Percentiles rank a stretch among this genome's conserved stretches.
phyloP scores from a whole-genome alignment of 2,113 vertebrate genomes.

The Ciconia maguari region DNA sequence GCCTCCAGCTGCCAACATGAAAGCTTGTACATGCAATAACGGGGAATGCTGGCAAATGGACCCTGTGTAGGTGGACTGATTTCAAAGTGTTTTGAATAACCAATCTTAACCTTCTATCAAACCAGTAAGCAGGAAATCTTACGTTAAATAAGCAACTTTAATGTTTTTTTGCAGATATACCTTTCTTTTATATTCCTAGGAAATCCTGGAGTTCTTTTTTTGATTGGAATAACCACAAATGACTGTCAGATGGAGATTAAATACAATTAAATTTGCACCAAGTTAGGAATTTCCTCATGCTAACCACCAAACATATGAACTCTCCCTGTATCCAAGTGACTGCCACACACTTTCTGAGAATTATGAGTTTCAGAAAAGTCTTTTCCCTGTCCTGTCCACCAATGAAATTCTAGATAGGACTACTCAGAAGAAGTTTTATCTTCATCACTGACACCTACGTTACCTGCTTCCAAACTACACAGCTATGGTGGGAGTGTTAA shows the following conservation, averaged over 20 bases:
- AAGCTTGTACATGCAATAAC: background rate
- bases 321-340: background rate
- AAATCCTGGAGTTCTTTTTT: background rate
- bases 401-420: background rate
- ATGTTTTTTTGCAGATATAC: background rate
- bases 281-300: background rate
- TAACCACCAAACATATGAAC: background rate
- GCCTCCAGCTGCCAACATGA: background rate
- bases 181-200: background rate
- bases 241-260: background rate
- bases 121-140: background rate
- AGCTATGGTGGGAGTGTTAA: fast-evolving
- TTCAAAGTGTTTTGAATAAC: background rate
- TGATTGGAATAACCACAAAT: background rate
- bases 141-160: background rate
- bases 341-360: background rate
- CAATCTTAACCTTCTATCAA: background rate
- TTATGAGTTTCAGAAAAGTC: background rate
- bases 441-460: background rate
- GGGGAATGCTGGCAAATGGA: background rate
- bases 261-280: background rate
- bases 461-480: background rate
- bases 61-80: background rate
- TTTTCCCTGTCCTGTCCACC: background rate
- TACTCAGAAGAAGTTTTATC: background rate